Conservation (phyloP, 2,888 invertebrate species). For the Epinotia brunnichana region DNA sequence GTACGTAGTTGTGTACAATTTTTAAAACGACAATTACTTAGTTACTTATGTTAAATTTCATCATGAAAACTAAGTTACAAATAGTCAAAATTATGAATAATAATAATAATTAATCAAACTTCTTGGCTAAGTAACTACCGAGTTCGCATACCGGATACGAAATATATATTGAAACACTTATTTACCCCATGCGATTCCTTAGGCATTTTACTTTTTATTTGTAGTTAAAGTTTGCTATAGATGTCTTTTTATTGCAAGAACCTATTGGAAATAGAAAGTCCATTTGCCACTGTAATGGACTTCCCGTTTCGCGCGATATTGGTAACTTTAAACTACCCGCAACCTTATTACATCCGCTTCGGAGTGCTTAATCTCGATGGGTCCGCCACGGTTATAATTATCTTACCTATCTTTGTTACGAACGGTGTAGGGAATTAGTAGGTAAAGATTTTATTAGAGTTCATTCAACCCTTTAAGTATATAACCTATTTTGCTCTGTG, state of each 20-base stretch:
- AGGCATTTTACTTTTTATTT: too few species aligned
- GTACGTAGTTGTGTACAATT: too few species aligned
- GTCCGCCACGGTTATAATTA: neutral
- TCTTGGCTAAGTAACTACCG: too few species aligned
- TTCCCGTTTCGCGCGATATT: neutral
- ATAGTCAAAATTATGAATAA: too few species aligned
- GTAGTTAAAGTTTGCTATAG: neutral
- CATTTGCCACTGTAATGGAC: neutral
- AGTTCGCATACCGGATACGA: too few species aligned
- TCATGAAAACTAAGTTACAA: too few species aligned
- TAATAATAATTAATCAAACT: too few species aligned
- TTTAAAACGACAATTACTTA: too few species aligned
- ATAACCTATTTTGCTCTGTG: too few species aligned
- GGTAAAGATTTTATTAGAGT: neutral
- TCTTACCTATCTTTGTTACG: neutral
- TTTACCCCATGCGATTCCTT: too few species aligned
- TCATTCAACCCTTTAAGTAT: neutral
- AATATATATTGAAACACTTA: too few species aligned
- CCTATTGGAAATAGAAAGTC: neutral
- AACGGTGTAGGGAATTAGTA: neutral
- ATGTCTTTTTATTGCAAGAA: neutral
- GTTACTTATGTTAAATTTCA: too few species aligned
- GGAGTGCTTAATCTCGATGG: neutral
- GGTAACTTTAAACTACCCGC: constrained; percentile 3
- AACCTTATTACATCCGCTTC: neutral